These are phyloP conservation scores for Drosophila nigrodunni DNA, from an alignment of 1,140 invertebrate species.

Conservation along the genomic window DNA sequence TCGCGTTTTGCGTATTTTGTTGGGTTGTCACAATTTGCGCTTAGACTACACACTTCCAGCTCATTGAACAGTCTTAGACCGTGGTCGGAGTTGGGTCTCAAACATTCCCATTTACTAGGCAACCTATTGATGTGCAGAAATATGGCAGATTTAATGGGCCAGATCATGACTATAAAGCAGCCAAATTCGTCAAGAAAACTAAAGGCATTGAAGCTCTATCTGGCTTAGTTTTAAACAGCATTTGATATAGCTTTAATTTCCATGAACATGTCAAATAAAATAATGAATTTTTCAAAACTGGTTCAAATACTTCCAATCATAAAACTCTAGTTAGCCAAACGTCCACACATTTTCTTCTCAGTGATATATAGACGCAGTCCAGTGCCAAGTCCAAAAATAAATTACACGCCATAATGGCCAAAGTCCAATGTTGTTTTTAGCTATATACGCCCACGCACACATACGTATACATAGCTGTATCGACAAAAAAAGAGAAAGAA, in stretches of 20 bases:
- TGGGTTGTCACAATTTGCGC: conserved; percentile 21
- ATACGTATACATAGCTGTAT: not conserved
- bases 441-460: conserved; percentile 4
- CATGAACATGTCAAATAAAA: no score
- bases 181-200: not conserved
- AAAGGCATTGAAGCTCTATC: no score
- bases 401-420: conserved; percentile 48
- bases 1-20: conserved; percentile 2
- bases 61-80: conserved; percentile 46
- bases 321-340: no score
- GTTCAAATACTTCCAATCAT: no score
- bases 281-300: no score
- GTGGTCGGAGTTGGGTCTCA: conserved; percentile 1
- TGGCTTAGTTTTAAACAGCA: no score
- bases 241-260: no score
- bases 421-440: conserved; percentile 20
- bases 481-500: not conserved
- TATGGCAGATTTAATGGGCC: conserved; percentile 60
- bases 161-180: conserved; percentile 44
- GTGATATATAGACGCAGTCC: no score
- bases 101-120: conserved; percentile 28
- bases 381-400: conserved; percentile 40
- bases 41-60: conserved; percentile 50
- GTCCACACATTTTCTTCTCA: no score
- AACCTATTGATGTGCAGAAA: conserved; percentile 53